A percentile compares a stretch with the other conserved stretches of the same genome.
phyloP scores from a whole-genome alignment of 2,888 invertebrate species.

The Stenichneumon culpator region DNA sequence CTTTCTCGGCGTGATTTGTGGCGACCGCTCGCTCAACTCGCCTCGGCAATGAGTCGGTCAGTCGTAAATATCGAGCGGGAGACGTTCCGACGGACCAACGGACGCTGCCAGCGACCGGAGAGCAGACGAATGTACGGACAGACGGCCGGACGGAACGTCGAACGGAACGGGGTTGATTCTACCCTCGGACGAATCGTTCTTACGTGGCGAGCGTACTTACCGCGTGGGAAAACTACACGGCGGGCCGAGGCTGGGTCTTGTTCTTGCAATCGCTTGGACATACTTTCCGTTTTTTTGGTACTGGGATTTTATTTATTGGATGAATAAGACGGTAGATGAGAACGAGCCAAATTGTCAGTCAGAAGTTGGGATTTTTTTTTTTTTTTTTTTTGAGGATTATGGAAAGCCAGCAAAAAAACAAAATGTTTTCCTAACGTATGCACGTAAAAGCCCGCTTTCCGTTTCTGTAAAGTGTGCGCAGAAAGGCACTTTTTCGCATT shows the following conservation, averaged over 20 bases:
- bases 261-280: conserved; percentile 4
- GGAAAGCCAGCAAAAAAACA: no score
- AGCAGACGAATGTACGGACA: conserved; percentile 62
- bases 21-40: conserved; percentile 84
- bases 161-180: conserved; percentile 67
- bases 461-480: no score
- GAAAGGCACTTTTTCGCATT: no score
- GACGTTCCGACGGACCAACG: conserved; percentile 76
- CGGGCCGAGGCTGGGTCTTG: conserved; percentile 27
- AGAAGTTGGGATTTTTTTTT: no score
- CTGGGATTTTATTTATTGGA: neutral
- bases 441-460: no score
- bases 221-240: conserved; percentile 2
- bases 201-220: conserved; percentile 56
- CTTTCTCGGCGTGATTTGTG: conserved; percentile 84
- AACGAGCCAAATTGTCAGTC: no score
- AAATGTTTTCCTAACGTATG: no score
- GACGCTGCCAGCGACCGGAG: conserved; percentile 65
- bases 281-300: neutral
- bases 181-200: conserved; percentile 71
- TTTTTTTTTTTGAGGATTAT: no score
- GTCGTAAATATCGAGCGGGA: conserved; percentile 83
- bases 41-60: conserved; percentile 85
- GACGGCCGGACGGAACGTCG: conserved; percentile 58
- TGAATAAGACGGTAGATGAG: no score